phyloP scores from a whole-genome alignment of 2,113 vertebrate species.

The Austrofundulus limnaeus region DNA sequence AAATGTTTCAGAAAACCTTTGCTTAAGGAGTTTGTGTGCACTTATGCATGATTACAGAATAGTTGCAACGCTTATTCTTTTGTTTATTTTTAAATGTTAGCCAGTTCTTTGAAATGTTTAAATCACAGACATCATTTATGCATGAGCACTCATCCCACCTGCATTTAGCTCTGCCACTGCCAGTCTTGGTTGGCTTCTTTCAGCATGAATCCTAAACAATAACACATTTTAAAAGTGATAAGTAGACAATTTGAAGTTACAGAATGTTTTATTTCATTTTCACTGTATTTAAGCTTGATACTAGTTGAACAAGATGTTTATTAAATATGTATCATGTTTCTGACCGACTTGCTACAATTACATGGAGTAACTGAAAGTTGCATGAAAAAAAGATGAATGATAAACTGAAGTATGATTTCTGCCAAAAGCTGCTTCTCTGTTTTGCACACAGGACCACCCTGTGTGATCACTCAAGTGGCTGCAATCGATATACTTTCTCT shows the following conservation, averaged over 20 bases:
- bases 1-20: neutral
- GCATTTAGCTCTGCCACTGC: slow-evolving; percentile 12
- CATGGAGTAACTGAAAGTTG: slow-evolving; percentile 1
- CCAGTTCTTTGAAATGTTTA: neutral
- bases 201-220: slow-evolving; percentile 38
- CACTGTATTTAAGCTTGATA: neutral
- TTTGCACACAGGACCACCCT: slow-evolving; percentile 11
- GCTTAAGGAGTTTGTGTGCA: neutral
- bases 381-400: neutral
- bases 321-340: neutral
- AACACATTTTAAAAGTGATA: neutral
- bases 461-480: slow-evolving; percentile 28
- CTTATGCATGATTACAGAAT: no score
- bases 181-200: neutral
- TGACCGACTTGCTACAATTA: neutral
- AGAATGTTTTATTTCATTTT: neutral
- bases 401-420: slow-evolving; percentile 39
- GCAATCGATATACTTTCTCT: slow-evolving; percentile 22
- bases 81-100: neutral
- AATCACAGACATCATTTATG: slow-evolving; percentile 9
- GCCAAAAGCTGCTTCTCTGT: slow-evolving; percentile 13
- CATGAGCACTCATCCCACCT: slow-evolving; percentile 24
- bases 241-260: neutral
- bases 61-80: neutral
- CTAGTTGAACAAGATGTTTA: neutral